Evolutionary conservation across 2,113 vertebrate genomes (phyloP).

Genomic region (Mormoops blainvillei): DNA sequence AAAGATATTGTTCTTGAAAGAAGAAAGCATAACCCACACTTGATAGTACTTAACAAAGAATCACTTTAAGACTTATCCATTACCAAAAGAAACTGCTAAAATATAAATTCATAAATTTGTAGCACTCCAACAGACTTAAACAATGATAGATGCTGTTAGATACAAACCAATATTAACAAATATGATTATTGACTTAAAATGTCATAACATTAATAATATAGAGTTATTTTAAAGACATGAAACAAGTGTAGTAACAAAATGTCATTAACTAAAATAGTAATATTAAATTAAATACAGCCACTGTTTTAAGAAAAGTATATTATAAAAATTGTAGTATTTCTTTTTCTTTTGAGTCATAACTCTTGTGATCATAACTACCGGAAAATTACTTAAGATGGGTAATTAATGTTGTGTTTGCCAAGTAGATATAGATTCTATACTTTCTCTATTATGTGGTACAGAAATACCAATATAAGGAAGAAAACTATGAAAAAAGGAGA

Average conservation of each 20-base stretch:
- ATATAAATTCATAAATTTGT: not conserved
- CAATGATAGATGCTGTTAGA: not conserved
- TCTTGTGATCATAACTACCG: not conserved
- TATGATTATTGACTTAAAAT: not conserved
- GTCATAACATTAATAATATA: not conserved
- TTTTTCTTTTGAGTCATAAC: not conserved
- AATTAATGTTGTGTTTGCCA: not conserved
- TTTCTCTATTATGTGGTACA: not conserved
- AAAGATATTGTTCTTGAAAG: not conserved
- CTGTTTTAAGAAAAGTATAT: not conserved
- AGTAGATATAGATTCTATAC: not conserved
- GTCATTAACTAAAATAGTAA: not conserved
- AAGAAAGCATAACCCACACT: not conserved
- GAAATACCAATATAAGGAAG: not conserved
- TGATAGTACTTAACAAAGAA: not conserved
- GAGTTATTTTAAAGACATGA: not conserved
- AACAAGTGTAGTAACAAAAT: not conserved
- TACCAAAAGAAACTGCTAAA: not conserved
- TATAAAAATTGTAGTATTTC: not conserved
- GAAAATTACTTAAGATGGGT: not conserved
- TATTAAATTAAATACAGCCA: not conserved
- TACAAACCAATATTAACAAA: conserved; percentile 19
- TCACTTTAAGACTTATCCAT: not conserved
- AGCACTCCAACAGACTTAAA: not conserved
- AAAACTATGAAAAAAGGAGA: not conserved